Conservation (phyloP, 2,888 invertebrate genomes). For the Agrotis segetum region DNA sequence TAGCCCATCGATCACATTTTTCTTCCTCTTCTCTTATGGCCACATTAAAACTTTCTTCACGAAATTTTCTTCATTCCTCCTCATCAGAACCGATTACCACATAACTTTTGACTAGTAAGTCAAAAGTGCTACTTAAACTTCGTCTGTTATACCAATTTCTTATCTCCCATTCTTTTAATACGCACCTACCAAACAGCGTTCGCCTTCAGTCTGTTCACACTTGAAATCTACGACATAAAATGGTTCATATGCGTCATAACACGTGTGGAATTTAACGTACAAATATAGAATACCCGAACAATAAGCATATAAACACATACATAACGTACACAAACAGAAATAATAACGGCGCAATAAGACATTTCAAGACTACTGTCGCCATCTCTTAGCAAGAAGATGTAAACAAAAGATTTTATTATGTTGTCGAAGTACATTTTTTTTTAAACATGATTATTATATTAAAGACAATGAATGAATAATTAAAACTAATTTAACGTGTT, state of each 20-base stretch:
- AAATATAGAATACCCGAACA: slow-evolving; percentile 19
- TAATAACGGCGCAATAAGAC: not conserved
- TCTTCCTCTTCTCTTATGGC: not conserved
- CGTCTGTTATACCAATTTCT: not conserved
- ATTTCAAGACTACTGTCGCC: slow-evolving; percentile 64
- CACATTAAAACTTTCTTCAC: not conserved
- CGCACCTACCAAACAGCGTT: not conserved
- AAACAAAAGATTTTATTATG: not conserved
- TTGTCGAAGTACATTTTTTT: too few relatives aligned
- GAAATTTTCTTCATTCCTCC: not conserved
- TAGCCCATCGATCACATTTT: not conserved
- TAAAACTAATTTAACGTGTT: too few relatives aligned
- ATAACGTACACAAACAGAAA: not conserved
- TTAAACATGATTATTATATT: too few relatives aligned
- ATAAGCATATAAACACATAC: not conserved
- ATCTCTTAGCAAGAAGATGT: slow-evolving; percentile 62
- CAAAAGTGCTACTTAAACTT: not conserved
- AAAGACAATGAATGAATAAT: too few relatives aligned
- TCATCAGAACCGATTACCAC: not conserved
- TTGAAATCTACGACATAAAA: not conserved
- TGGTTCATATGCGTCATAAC: slow-evolving; percentile 22
- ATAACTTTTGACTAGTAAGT: not conserved
- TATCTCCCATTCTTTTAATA: not conserved
- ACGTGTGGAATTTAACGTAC: slow-evolving; percentile 34
- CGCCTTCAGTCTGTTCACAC: not conserved